Conservation (phyloP, 1,140 invertebrate genomes). For the Drosophila paulistorum region DNA sequence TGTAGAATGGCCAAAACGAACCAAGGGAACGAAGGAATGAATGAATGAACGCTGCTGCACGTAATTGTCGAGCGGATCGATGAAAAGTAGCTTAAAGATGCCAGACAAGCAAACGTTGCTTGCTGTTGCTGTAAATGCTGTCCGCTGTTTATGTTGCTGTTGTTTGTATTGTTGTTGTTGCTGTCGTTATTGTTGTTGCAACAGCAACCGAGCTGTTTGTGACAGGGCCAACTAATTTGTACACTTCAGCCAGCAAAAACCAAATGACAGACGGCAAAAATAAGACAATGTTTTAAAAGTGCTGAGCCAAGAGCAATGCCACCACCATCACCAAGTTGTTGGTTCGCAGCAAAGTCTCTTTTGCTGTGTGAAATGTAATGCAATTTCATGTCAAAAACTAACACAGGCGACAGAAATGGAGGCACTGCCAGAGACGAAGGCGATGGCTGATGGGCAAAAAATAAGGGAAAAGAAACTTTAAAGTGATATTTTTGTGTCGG, state of each 20-base stretch:
- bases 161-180: conserved; percentile 19
- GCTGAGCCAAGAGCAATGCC: conserved; percentile 48
- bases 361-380: conserved; percentile 72
- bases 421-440: conserved; percentile 1
- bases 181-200: conserved; percentile 20
- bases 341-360: conserved; percentile 18
- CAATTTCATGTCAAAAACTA: conserved; percentile 79
- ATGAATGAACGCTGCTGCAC: conserved; percentile 45
- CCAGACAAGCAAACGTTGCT: conserved; percentile 41
- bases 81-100: conserved; percentile 76
- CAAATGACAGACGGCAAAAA: conserved; percentile 75
- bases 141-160: conserved; percentile 10
- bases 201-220: conserved; percentile 46
- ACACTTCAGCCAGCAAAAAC: conserved; percentile 69
- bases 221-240: conserved; percentile 80
- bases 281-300: conserved; percentile 67
- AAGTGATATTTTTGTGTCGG: conserved; percentile 80
- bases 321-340: conserved; percentile 12
- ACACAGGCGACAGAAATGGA: conserved; percentile 67
- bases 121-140: conserved; percentile 20
- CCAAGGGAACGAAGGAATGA: no score
- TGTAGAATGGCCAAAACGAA: conserved; percentile 12
- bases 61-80: conserved; percentile 77
- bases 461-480: conserved; percentile 58
- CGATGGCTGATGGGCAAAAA: conserved; percentile 16